Conservation (phyloP, 2,113 vertebrate species). For the Panurus biarmicus region DNA sequence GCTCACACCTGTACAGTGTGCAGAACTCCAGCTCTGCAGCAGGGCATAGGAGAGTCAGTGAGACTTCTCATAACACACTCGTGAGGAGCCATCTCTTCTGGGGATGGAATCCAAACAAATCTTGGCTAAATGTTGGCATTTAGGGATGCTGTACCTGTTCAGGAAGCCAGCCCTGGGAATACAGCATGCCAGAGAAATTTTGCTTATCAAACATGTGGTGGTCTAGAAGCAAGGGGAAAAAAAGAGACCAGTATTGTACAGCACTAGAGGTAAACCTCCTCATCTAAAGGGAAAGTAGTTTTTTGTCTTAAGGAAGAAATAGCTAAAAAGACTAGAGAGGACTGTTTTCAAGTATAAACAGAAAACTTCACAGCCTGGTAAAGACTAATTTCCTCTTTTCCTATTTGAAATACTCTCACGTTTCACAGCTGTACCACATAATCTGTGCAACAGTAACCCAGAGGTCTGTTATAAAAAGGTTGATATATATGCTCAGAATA, state of each 20-base stretch:
- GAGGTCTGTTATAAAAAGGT: background rate
- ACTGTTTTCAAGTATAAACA: background rate
- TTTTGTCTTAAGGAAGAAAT: background rate
- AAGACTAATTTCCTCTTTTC: background rate
- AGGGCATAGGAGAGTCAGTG: background rate
- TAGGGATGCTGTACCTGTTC: background rate
- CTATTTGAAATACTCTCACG: background rate
- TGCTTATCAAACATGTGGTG: background rate
- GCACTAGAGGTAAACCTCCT: background rate
- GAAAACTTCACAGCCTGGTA: background rate
- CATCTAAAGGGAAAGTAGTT: background rate
- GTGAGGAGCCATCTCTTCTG: background rate
- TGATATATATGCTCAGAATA: background rate
- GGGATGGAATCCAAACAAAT: background rate
- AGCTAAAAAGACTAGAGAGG: background rate
- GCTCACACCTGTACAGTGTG: background rate
- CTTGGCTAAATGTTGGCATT: background rate
- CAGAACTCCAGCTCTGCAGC: background rate
- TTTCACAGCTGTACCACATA: background rate
- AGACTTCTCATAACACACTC: background rate
- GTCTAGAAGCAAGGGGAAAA: background rate
- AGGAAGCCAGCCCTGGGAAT: background rate
- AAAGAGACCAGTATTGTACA: background rate
- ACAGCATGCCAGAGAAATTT: background rate
- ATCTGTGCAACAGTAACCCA: background rate